phyloP scores from a whole-genome alignment of 2,797 vertebrate genomes.

The Clarias pachynema region DNA sequence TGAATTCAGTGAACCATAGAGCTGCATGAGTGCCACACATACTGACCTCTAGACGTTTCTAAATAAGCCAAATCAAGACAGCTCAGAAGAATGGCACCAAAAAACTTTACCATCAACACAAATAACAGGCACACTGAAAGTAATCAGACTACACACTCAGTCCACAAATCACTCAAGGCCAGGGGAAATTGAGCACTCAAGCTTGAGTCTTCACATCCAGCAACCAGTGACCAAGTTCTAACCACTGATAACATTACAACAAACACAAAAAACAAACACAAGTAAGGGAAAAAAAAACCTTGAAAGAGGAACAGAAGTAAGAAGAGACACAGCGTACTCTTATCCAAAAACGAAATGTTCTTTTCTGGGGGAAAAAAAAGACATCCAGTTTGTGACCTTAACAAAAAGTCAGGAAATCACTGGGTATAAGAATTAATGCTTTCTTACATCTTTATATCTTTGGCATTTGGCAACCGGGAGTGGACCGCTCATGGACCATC shows the following conservation, averaged over 20 bases:
- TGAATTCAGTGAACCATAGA: neutral
- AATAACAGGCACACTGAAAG: too few relatives aligned
- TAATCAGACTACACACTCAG: neutral
- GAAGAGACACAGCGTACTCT: neutral
- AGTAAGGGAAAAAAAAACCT: neutral
- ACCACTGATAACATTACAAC: neutral
- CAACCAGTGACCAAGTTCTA: neutral
- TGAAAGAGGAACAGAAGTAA: neutral
- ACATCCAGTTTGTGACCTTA: neutral
- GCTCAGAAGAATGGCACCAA: too few relatives aligned
- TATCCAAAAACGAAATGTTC: neutral
- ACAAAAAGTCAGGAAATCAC: neutral
- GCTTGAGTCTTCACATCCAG: neutral
- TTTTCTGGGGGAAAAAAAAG: too few relatives aligned
- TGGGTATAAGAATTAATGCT: neutral
- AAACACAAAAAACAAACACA: neutral
- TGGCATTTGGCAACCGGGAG: too few relatives aligned
- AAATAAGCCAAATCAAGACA: too few relatives aligned
- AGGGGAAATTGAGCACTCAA: neutral
- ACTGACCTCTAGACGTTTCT: too few relatives aligned
- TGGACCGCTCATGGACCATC: too few relatives aligned
- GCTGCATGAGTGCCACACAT: too few relatives aligned
- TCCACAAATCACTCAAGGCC: neutral
- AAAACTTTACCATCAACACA: too few relatives aligned
- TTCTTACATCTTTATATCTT: neutral